Conservation (phyloP, 2,888 invertebrate genomes). For the Gari tellinella region DNA sequence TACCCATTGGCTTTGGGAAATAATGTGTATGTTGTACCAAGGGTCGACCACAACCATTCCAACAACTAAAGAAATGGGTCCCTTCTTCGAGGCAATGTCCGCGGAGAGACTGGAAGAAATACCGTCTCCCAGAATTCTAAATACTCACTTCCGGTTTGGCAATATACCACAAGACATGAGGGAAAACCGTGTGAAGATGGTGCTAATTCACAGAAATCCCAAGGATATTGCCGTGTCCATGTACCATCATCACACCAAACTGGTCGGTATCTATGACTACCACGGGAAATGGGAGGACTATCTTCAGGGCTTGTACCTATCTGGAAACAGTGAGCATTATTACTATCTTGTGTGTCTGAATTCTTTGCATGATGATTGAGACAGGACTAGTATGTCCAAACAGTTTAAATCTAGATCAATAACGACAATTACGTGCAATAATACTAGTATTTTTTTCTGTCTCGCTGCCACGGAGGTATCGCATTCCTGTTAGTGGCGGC, state of each 20-base stretch:
- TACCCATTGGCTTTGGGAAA: constrained; percentile 50
- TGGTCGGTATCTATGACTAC: constrained; percentile 21
- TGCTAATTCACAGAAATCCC: constrained; percentile 35
- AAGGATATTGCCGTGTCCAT: constrained; percentile 43
- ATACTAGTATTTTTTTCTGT: too few species aligned
- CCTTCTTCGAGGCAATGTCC: constrained; percentile 22
- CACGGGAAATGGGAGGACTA: constrained; percentile 40
- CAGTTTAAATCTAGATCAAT: too few species aligned
- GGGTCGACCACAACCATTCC: constrained; percentile 39
- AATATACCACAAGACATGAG: constrained; percentile 32
- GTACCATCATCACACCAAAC: constrained; percentile 27
- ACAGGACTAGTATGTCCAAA: too few species aligned
- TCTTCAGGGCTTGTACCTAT: background rate
- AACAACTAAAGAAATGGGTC: constrained; percentile 21
- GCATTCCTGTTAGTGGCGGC: too few species aligned
- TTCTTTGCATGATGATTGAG: too few species aligned
- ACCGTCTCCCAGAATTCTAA: constrained; percentile 41
- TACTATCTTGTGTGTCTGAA: constrained; percentile 11
- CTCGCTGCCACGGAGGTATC: too few species aligned
- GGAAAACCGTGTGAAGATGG: constrained; percentile 22
- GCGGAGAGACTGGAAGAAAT: constrained; percentile 15
- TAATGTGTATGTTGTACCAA: constrained; percentile 25
- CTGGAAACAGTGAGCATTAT: too few species aligned
- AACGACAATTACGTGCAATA: too few species aligned
- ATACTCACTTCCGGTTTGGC: constrained; percentile 32